Evolutionary conservation across 2,113 vertebrate genomes (phyloP).

Genomic region (western clawed frog (Xenopus tropicalis)): DNA sequence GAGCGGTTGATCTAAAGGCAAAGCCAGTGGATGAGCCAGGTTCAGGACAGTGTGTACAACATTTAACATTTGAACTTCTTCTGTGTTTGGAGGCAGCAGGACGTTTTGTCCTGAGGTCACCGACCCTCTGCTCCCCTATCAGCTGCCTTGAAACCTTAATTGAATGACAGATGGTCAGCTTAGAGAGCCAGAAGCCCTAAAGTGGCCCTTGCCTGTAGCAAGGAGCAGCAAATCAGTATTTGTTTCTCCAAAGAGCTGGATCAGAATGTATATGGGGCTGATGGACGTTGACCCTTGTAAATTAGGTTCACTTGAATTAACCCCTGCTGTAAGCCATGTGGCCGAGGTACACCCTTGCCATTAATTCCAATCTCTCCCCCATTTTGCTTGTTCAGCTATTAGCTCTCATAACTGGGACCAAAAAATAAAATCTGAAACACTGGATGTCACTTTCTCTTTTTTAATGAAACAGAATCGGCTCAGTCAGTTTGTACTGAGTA

Average conservation of each 20-base stretch:
- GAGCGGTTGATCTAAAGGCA: conserved; percentile 28
- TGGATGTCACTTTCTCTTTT: not conserved
- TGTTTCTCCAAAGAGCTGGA: conserved; percentile 36
- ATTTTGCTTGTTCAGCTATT: conserved; percentile 16
- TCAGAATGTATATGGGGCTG: conserved; percentile 32
- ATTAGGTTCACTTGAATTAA: conserved; percentile 42
- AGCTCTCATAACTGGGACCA: not conserved
- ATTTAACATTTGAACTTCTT: conserved; percentile 78
- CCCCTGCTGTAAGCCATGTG: conserved; percentile 14
- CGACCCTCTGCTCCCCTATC: conserved; percentile 72
- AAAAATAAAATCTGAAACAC: not conserved
- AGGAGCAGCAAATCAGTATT: conserved; percentile 37
- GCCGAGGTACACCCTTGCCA: not conserved
- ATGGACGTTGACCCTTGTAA: conserved; percentile 36
- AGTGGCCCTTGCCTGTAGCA: conserved; percentile 43
- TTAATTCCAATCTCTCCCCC: not conserved
- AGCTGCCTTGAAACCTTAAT: conserved; percentile 74
- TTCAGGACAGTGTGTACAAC: conserved; percentile 60
- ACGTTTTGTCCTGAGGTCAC: conserved; percentile 70
- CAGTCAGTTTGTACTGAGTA: not conserved
- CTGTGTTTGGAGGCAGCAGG: conserved; percentile 65
- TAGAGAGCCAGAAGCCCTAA: conserved; percentile 59
- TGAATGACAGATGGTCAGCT: conserved; percentile 83
- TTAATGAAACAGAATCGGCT: not conserved
- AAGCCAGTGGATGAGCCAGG: conserved; percentile 51